A percentile compares a stretch with the other conserved stretches of the same genome.
These are phyloP conservation scores for Masticophis lateralis DNA, from an alignment of 2,797 vertebrate genomes.

Conservation along the genomic window DNA sequence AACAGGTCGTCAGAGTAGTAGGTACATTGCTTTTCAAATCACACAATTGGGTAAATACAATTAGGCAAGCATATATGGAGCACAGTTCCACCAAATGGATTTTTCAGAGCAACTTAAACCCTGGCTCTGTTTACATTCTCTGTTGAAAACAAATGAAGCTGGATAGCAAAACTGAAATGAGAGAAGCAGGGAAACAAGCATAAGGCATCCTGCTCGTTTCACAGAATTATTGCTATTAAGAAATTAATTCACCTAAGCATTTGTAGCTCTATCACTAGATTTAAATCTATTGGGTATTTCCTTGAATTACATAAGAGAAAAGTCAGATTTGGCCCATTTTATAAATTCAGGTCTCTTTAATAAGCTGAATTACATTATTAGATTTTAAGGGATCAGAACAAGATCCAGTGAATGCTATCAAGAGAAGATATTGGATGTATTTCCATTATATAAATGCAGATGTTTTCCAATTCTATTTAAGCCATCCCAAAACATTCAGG, in stretches of 20 bases:
- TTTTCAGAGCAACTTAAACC: neutral
- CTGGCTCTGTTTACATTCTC: neutral
- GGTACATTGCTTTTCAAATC: constrained; percentile 19
- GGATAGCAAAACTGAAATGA: neutral
- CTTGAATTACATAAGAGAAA: neutral
- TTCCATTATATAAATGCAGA: neutral
- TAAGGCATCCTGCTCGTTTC: neutral
- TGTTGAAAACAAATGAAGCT: neutral
- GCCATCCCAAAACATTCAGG: neutral
- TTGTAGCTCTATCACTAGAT: neutral
- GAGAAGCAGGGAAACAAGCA: neutral
- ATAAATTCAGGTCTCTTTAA: neutral
- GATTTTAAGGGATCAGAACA: neutral
- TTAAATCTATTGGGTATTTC: neutral
- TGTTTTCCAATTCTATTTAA: neutral
- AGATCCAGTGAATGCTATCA: neutral
- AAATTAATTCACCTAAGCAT: neutral
- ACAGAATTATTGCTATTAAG: constrained; percentile 17
- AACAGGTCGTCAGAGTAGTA: constrained; percentile 15
- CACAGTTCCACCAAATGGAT: neutral
- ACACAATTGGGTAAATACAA: constrained; percentile 5
- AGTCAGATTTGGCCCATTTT: neutral
- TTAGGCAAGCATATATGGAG: constrained; percentile 16
- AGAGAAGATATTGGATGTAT: neutral
- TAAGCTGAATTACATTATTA: neutral